These are phyloP conservation scores for Smithornis capensis DNA, from an alignment of 2,113 vertebrate genomes.

Conservation along the genomic window DNA sequence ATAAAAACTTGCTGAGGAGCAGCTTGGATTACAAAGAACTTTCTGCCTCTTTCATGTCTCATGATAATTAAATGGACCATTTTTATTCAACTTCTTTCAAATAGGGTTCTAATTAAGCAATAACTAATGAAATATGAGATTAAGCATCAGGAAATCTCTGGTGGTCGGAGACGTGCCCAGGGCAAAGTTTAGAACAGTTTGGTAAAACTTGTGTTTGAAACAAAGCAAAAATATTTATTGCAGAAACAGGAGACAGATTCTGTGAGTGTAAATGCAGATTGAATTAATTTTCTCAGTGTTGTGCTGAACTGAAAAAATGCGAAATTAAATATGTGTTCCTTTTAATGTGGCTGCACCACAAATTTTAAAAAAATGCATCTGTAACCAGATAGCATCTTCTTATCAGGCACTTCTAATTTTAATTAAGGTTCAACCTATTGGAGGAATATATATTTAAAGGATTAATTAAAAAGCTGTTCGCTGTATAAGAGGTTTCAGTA, in stretches of 20 bases:
- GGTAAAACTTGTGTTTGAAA: background rate
- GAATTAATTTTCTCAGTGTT: background rate
- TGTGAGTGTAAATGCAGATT: background rate
- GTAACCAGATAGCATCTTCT: conserved; percentile 34
- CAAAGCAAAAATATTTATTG: background rate
- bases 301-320: background rate
- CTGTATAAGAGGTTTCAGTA: background rate
- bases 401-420: conserved; percentile 50
- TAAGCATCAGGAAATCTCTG: background rate
- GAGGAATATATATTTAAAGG: conserved; percentile 29
- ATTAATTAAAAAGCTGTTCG: conserved; percentile 49
- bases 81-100: conserved; percentile 21
- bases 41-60: conserved; percentile 36
- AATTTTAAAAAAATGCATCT: background rate
- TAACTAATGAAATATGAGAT: conserved; percentile 2
- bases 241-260: background rate
- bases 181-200: background rate
- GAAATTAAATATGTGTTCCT: background rate
- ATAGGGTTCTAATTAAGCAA: conserved; percentile 37
- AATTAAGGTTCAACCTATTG: conserved; percentile 54
- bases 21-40: background rate
- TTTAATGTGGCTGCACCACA: conserved; percentile 3
- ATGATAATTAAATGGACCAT: background rate
- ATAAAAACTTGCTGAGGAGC: conserved; percentile 52
- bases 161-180: background rate